Evolutionary conservation across 2,888 invertebrate species (phyloP).

Genomic region (Celastrina argiolus): DNA sequence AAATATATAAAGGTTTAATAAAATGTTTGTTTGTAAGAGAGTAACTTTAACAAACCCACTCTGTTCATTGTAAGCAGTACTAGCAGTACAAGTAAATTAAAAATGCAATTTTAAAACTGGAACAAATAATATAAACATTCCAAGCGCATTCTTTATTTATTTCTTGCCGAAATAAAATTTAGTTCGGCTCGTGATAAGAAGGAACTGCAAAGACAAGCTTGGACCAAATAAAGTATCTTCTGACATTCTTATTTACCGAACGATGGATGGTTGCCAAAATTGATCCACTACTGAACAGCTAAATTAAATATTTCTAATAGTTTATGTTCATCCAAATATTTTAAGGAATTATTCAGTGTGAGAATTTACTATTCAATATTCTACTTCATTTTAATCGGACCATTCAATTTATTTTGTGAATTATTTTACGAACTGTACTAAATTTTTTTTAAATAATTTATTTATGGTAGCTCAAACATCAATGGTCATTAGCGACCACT

Average conservation of each 20-base stretch:
- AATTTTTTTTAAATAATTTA: too few species aligned
- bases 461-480: too few species aligned
- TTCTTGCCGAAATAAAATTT: constrained; percentile 8
- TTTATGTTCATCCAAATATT: constrained; percentile 1
- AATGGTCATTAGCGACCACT: too few species aligned
- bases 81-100: not conserved
- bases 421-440: too few species aligned
- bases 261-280: constrained; percentile 21
- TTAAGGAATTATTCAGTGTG: not conserved
- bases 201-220: constrained; percentile 20
- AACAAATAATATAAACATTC: not conserved
- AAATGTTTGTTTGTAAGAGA: not conserved
- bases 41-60: not conserved
- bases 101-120: not conserved
- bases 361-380: too few species aligned
- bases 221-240: constrained; percentile 20
- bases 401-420: too few species aligned
- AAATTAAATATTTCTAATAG: constrained; percentile 13
- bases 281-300: constrained; percentile 10
- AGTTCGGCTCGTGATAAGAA: constrained; percentile 14
- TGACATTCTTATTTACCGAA: constrained; percentile 20
- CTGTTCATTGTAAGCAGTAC: not conserved
- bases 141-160: not conserved
- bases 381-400: too few species aligned
- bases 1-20: too few species aligned